Evolutionary conservation across 2,113 vertebrate species (phyloP).

Genomic region (Acrocephalus arundinaceus): DNA sequence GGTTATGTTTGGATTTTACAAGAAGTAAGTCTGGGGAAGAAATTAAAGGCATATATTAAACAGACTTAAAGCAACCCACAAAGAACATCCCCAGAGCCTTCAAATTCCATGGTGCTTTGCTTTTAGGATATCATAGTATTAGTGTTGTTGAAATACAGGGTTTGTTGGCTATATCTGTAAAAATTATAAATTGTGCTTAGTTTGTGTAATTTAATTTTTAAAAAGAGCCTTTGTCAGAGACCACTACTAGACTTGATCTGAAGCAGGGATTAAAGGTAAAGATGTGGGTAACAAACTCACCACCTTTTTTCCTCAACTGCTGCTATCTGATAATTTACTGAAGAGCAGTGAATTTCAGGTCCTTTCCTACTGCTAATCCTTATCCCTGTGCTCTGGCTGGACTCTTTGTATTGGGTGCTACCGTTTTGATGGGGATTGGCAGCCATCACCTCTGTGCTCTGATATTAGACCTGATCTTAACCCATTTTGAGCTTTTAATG

Average conservation of each 20-base stretch:
- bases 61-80: background rate
- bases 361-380: background rate
- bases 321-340: background rate
- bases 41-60: background rate
- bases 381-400: background rate
- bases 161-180: background rate
- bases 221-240: background rate
- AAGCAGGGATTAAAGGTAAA: background rate
- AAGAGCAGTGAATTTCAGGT: background rate
- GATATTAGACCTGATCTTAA: background rate
- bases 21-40: background rate
- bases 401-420: background rate
- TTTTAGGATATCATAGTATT: background rate
- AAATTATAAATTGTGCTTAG: background rate
- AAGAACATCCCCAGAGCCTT: background rate
- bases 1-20: background rate
- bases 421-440: background rate
- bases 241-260: background rate
- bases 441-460: fast-evolving
- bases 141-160: background rate
- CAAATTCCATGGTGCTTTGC: background rate
- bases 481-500: background rate
- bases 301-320: background rate
- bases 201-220: background rate
- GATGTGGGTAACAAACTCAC: background rate